Base-by-base conservation (phyloP, 2,797 vertebrate species). In the Echeneis naucrates region DNA sequence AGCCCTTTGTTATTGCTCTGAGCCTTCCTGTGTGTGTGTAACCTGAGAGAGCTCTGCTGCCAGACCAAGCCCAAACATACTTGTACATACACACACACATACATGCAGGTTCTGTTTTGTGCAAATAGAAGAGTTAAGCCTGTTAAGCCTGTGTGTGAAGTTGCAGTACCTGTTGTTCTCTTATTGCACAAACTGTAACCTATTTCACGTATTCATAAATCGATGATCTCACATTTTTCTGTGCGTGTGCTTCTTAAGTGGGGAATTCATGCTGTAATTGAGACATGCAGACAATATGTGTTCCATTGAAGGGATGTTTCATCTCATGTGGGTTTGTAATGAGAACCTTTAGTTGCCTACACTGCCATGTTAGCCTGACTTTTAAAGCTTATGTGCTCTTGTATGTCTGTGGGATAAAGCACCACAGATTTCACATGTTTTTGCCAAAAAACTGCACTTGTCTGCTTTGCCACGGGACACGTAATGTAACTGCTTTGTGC, bases 1-100 rank as follows among this genome's bases (percentile, higher is more conserved):
- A 92, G 85, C 81, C 83, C 84, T 89, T 93, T 94, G 91, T 93
- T 94, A 89, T 94, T 91, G 88, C 89, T 92, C 75, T 81, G 89
- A 91, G 92, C 86, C 90, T 94, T 93, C 91, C 92, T 94, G 91
- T 90, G 86, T 91, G 84, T 87, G 89, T 92, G 92, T 93, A 94
- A 92, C 92, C 75, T 77, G 89, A 93, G 89, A 91, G 86, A 93
- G 89, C 88, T 63, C 50, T 65, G 76, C 77, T 81, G 87, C 81
- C 77, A 50, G 76, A 87, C 89, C 92, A 90, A 91, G 85, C 84
- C 77, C 87, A 89, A 81, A 86, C 88, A 88, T 85, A 90, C 87
- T 78, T 61, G 64, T 73, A 76, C 82, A 79, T 40, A 73, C 42
- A 42, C 68, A 58, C 59, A 80, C 77, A 72, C 72, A 55, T 47